phyloP scores from a whole-genome alignment of 1,140 invertebrate genomes.

The Tetramorium alpestre region DNA sequence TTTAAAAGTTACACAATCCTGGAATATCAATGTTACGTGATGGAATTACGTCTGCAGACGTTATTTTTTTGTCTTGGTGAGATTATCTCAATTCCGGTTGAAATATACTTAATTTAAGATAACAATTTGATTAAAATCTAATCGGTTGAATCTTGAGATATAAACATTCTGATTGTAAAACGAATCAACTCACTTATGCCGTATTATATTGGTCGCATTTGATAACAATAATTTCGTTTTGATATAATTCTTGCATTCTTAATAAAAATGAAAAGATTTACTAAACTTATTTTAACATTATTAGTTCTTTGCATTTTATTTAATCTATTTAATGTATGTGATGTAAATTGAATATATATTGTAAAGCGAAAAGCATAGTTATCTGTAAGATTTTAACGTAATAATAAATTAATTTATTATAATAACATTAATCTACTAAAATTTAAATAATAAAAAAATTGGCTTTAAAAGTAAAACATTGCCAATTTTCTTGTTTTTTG shows the following conservation, averaged over 20 bases:
- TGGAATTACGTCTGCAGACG: not conserved
- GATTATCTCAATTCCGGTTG: not conserved
- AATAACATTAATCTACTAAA: not conserved
- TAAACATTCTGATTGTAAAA: not conserved
- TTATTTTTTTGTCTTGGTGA: not conserved
- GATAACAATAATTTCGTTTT: not conserved
- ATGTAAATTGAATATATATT: not conserved
- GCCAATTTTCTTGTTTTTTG: too few species aligned
- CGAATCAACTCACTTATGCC: not conserved
- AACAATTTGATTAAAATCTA: conserved; percentile 20
- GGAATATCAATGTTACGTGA: not conserved
- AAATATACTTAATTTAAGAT: not conserved
- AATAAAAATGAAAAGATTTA: not conserved
- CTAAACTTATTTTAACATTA: not conserved
- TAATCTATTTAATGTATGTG: not conserved
- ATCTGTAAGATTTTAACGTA: not conserved
- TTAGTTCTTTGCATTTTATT: not conserved
- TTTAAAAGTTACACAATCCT: not conserved
- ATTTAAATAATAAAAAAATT: too few species aligned
- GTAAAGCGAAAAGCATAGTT: not conserved
- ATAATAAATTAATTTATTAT: not conserved
- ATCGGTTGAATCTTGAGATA: not conserved
- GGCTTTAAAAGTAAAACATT: too few species aligned
- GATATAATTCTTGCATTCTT: not conserved
- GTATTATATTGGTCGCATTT: not conserved